A percentile compares a stretch with the other conserved stretches of the same genome.
phyloP scores from a whole-genome alignment of 2,113 vertebrate genomes.

The Triplophysa tibetana region DNA sequence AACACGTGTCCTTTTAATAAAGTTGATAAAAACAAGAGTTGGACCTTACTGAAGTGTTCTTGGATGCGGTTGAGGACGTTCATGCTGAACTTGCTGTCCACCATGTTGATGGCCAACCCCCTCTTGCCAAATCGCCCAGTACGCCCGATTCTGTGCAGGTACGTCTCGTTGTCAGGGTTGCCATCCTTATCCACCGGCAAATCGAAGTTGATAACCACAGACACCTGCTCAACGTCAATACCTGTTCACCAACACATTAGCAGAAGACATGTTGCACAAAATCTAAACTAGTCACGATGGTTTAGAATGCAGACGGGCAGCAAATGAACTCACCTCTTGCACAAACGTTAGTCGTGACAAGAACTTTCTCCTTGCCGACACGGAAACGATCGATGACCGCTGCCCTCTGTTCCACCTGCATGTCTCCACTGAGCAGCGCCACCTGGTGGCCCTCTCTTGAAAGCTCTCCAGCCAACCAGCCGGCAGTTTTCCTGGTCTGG shows the following conservation, averaged over 20 bases:
- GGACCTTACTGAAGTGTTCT: conserved; percentile 87
- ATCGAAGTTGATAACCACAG: conserved; percentile 97
- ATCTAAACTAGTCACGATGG: not conserved
- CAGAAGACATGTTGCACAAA: not conserved
- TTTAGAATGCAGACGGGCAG: not conserved
- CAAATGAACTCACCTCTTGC: conserved; percentile 79
- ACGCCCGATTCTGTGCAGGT: conserved; percentile 93
- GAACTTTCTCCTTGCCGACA: conserved; percentile 95
- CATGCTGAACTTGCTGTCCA: conserved; percentile 97
- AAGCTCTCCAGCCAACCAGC: conserved; percentile 92
- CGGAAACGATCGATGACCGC: conserved; percentile 94
- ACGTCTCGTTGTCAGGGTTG: conserved; percentile 94
- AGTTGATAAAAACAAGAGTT: conserved; percentile 16
- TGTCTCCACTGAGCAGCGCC: conserved; percentile 92
- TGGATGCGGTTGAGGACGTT: conserved; percentile 92
- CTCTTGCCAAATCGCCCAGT: conserved; percentile 95
- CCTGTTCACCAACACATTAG: conserved; percentile 66
- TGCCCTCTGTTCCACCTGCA: conserved; percentile 97
- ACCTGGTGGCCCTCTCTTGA: conserved; percentile 95
- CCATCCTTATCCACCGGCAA: conserved; percentile 94
- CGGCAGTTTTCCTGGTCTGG: conserved; percentile 91
- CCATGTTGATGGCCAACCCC: conserved; percentile 95
- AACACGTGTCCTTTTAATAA: too few relatives aligned
- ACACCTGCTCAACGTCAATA: conserved; percentile 95
- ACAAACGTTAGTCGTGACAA: conserved; percentile 97